Evolutionary conservation across 2,888 invertebrate species (phyloP), one percentile per base, ranked within the genome.

Genomic region (Azorinus chamasolen): DNA sequence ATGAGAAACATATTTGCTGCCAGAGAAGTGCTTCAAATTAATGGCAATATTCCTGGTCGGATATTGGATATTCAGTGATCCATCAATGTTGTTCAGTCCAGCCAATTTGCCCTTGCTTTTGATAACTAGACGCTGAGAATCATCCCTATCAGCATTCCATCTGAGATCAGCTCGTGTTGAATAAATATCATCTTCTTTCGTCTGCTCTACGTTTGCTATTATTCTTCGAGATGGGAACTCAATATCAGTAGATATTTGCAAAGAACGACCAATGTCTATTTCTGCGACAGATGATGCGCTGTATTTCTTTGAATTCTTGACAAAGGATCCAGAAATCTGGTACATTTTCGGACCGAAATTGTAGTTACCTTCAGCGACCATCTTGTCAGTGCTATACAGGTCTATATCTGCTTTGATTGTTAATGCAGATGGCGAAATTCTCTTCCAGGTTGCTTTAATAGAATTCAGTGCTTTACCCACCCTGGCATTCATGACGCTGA

Each of bases 91-190:
- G 0, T 66, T 32, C 1, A 61, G 12, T 8, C 62, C 62, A n/a
- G 76, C 50, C 12, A 73, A 50, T 12, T 71, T 74, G 16, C 83
- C 51, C 20, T 79, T 79, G 1, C 78, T 83, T 41, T 53, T 63
- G 4, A 85, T 39, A 1, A 66, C 48, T 16, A 84, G 10, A n/a
- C 80, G 65, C 48, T 79, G 75, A 16, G 76, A 63, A 51, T 71
- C 68, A 59, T 85, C 85, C 63, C 70, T 78, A 24, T 86, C 83
- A 22, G 86, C 87, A 82, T 89, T 85, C 86, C 87, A 88, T 55
- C 85, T 79, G 18, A 84, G 32, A 48, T 86, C 82, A 27, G 82
- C 51, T 22, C 74, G 78, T 22, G 79, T 77, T 8, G 59, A 50
- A 43, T 79, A 83, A n/a, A 54, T 63, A 18, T 78, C 65, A 10